Evolutionary conservation across 1,140 invertebrate species (phyloP).

Genomic region (Acromyrmex echinatior): DNA sequence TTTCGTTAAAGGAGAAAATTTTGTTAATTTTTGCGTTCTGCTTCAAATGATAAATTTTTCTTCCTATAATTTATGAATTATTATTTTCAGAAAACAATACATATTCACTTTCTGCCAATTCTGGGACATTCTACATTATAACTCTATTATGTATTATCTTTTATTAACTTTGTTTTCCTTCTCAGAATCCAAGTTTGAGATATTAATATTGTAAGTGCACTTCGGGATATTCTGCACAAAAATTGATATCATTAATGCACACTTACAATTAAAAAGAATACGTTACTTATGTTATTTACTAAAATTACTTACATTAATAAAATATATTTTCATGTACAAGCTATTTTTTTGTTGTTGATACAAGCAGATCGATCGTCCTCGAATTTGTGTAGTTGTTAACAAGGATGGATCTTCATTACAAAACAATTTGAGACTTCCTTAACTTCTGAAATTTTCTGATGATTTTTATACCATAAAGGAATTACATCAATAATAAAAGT

Average conservation of each 20-base stretch:
- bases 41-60: background rate
- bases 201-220: no score
- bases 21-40: background rate
- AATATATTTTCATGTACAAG: background rate
- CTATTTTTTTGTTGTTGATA: conserved; percentile 5
- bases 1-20: background rate
- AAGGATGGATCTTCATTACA: background rate
- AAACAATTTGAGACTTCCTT: background rate
- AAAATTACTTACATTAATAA: background rate
- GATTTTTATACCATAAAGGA: background rate
- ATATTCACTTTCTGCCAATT: background rate
- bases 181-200: no score
- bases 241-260: no score
- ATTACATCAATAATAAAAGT: background rate
- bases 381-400: conserved; percentile 13
- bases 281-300: no score
- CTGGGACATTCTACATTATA: background rate
- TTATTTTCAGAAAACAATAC: background rate
- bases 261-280: no score
- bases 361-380: conserved; percentile 12
- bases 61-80: background rate
- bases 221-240: no score
- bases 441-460: no score
- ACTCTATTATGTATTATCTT: no score
- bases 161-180: no score